Evolutionary conservation across 2,113 vertebrate species (phyloP).

Genomic region (Formicarius rufipectus): DNA sequence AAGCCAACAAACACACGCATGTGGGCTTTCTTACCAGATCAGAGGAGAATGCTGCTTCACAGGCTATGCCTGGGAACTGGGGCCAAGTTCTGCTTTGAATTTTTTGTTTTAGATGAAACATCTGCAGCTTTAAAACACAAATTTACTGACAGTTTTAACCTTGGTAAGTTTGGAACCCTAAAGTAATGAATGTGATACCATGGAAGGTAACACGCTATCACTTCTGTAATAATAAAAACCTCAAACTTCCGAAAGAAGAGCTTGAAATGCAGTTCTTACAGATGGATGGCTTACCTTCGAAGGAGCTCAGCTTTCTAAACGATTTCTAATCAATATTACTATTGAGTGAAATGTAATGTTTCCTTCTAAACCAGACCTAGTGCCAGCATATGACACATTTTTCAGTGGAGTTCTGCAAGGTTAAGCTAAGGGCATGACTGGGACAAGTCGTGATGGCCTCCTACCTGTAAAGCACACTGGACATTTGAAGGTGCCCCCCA

Average conservation of each 20-base stretch:
- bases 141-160: background rate
- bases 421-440: background rate
- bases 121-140: conserved; percentile 8
- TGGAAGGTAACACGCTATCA: background rate
- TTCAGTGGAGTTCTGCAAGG: background rate
- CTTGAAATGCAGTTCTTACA: conserved; percentile 52
- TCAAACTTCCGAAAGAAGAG: background rate
- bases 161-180: background rate
- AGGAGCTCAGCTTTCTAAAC: conserved; percentile 19
- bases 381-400: background rate
- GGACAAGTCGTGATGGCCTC: background rate
- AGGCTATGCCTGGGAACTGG: background rate
- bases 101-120: background rate
- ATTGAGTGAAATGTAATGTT: conserved; percentile 55
- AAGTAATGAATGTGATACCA: background rate
- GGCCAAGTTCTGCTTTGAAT: background rate
- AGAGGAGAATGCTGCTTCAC: background rate
- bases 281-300: conserved; percentile 51
- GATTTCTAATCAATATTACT: conserved; percentile 61
- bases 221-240: conserved; percentile 19
- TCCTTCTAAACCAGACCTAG: conserved; percentile 46
- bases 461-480: conserved; percentile 97
- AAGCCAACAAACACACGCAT: background rate
- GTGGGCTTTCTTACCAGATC: background rate
- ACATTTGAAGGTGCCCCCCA: conserved; percentile 99